Conservation (phyloP, 2,797 vertebrate genomes). For the Etheostoma nigrum region DNA sequence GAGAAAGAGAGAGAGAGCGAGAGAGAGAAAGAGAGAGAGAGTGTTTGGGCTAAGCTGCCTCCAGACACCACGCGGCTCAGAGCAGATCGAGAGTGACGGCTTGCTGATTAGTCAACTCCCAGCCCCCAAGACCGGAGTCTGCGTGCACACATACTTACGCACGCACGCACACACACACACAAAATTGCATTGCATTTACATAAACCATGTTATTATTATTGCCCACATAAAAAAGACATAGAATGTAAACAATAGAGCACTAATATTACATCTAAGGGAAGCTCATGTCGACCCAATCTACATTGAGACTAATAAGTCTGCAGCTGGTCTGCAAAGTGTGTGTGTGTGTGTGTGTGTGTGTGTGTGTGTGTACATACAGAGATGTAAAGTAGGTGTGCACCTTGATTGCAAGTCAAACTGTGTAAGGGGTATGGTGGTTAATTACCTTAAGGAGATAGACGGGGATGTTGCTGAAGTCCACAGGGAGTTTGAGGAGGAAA, state of each 20-base stretch:
- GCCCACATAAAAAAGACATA: constrained; percentile 57
- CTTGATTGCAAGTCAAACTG: neutral
- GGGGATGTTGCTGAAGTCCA: constrained; percentile 98
- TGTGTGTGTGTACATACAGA: neutral
- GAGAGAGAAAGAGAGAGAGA: constrained; percentile 28
- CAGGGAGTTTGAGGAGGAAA: constrained; percentile 96
- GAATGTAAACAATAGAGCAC: constrained; percentile 49
- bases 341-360: neutral
- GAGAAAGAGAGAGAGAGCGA: constrained; percentile 30
- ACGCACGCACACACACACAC: constrained; percentile 15
- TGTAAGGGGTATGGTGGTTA: neutral
- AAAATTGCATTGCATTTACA: constrained; percentile 39
- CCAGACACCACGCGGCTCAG: constrained; percentile 82
- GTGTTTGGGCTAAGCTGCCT: constrained; percentile 74
- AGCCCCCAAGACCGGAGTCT: constrained; percentile 77
- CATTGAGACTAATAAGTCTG: neutral
- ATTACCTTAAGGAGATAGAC: constrained; percentile 98
- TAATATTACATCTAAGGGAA: constrained; percentile 4
- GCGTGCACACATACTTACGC: constrained; percentile 28
- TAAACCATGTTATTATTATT: constrained; percentile 49
- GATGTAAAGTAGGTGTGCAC: neutral
- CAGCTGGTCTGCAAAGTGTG: neutral
- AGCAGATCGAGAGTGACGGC: constrained; percentile 87
- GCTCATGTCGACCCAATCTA: constrained; percentile 14
- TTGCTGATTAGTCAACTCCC: constrained; percentile 88